Percentiles rank a stretch among this genome's conserved stretches.
phyloP scores from a whole-genome alignment of 1,140 invertebrate genomes.

The Eriosoma lanigerum region DNA sequence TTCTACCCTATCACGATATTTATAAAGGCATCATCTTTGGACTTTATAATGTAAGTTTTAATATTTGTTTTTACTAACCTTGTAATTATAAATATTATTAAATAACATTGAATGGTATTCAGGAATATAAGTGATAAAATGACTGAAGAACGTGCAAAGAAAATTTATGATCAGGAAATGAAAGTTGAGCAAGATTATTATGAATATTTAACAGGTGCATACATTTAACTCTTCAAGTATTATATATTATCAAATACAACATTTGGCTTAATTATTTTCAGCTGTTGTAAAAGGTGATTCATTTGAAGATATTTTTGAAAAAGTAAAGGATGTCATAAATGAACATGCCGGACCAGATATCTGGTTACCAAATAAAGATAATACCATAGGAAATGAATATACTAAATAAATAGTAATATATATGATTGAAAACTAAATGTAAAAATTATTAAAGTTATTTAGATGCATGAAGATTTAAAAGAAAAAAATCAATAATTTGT shows the following conservation, averaged over 20 bases:
- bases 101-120: background rate
- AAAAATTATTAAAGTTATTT: background rate
- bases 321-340: constrained; percentile 91
- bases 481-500: background rate
- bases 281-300: constrained; percentile 96
- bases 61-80: no score
- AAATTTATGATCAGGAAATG: constrained; percentile 90
- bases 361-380: constrained; percentile 77
- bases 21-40: constrained; percentile 96
- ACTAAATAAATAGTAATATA: background rate
- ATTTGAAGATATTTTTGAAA: constrained; percentile 93
- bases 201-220: constrained; percentile 85
- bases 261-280: constrained; percentile 59
- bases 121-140: constrained; percentile 96
- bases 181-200: constrained; percentile 99
- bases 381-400: background rate
- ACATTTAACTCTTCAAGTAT: background rate
- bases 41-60: constrained; percentile 78
- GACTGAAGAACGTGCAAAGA: constrained; percentile 96
- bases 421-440: background rate
- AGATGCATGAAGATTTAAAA: background rate
- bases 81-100: background rate
- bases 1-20: constrained; percentile 98
- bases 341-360: constrained; percentile 94
- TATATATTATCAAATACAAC: background rate